Percentiles rank a stretch among this genome's conserved stretches.
These are phyloP conservation scores for Sycobia sp. DNA, from an alignment of 1,140 invertebrate species.

Conservation along the genomic window DNA sequence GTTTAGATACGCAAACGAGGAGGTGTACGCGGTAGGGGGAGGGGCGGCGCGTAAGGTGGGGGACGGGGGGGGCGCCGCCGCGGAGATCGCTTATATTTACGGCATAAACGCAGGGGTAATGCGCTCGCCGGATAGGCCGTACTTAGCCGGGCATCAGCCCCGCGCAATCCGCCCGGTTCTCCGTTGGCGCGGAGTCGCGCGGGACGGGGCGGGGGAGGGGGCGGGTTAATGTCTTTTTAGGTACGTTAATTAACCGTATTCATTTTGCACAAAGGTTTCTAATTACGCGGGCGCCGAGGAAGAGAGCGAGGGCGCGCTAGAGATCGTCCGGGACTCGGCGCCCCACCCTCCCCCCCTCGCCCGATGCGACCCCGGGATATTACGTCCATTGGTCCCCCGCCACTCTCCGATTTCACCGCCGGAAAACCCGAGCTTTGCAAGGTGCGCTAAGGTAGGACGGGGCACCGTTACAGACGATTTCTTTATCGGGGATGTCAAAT, in stretches of 20 bases:
- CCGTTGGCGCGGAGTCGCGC: neutral
- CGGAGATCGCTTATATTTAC: slow-evolving; percentile 53
- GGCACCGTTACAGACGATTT: too few relatives aligned
- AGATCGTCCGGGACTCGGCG: too few relatives aligned
- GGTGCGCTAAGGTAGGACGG: too few relatives aligned
- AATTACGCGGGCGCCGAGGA: slow-evolving; percentile 62
- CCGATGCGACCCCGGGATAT: slow-evolving; percentile 18
- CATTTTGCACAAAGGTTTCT: slow-evolving; percentile 68
- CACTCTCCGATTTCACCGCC: neutral
- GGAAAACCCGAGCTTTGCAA: neutral
- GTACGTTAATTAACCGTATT: slow-evolving; percentile 67
- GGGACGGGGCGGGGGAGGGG: neutral
- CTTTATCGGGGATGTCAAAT: too few relatives aligned
- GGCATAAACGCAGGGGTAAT: slow-evolving; percentile 47
- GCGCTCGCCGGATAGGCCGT: slow-evolving; percentile 49
- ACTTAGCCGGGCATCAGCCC: slow-evolving; percentile 56
- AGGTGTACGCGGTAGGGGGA: too few relatives aligned
- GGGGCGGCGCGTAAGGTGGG: neutral
- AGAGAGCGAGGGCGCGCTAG: slow-evolving; percentile 58
- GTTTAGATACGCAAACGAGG: too few relatives aligned
- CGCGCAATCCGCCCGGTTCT: slow-evolving; percentile 4
- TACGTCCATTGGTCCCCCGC: slow-evolving; percentile 18
- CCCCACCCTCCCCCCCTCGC: neutral
- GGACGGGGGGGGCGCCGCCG: slow-evolving; percentile 46
- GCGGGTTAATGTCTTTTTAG: slow-evolving; percentile 64